Percentiles rank a stretch among this genome's conserved stretches.
Conservation (phyloP, 2,113 vertebrate species). For the Platysternon megacephalum region DNA sequence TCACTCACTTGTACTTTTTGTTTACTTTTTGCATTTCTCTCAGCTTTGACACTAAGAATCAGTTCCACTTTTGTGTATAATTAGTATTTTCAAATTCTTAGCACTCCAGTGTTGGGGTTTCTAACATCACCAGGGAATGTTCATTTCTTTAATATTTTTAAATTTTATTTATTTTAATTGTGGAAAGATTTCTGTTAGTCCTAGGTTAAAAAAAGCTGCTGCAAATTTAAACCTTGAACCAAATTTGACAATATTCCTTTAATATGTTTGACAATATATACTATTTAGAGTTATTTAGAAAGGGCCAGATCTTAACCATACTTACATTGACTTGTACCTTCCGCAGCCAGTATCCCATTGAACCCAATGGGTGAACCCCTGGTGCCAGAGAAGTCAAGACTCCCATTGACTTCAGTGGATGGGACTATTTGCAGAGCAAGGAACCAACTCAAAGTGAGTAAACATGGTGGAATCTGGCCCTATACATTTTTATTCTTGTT, state of each 20-base stretch:
- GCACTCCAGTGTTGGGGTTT: background rate
- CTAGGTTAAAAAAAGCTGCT: background rate
- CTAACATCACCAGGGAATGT: background rate
- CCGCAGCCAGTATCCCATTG: background rate
- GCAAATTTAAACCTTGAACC: background rate
- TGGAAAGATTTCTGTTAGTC: background rate
- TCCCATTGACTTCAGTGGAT: accelerated
- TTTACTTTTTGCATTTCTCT: background rate
- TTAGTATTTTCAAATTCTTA: background rate
- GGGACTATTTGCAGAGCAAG: background rate
- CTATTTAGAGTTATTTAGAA: background rate
- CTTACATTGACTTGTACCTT: background rate
- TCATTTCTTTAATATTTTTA: background rate
- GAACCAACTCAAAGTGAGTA: background rate
- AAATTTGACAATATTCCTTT: background rate
- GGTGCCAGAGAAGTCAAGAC: background rate
- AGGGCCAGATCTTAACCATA: background rate
- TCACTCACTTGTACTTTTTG: background rate
- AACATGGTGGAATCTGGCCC: accelerated
- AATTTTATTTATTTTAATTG: background rate
- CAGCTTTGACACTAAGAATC: background rate
- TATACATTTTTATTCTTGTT: background rate
- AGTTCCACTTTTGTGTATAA: background rate
- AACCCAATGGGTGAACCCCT: background rate
- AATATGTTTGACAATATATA: background rate